phyloP scores from a whole-genome alignment of 30 jellyfish, hydroid and myxozoan species.

The Haliclystus octoradiatus region DNA sequence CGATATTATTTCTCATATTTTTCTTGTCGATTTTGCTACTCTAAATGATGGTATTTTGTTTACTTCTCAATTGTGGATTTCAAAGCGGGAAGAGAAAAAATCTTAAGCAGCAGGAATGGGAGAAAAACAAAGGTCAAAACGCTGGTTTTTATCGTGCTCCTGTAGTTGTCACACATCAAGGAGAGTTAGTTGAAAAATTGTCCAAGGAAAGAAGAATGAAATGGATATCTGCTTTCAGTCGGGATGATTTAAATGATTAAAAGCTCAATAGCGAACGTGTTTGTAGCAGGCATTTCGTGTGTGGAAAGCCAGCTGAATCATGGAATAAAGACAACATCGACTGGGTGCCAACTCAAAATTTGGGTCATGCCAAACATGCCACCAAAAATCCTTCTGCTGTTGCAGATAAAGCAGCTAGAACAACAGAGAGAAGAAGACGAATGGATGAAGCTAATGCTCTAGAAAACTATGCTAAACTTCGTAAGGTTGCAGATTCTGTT shows the following conservation, averaged over 20 bases:
- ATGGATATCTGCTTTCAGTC: conserved; percentile 19
- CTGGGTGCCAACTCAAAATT: conserved; percentile 6
- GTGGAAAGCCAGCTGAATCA: conserved; percentile 12
- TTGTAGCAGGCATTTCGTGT: conserved; percentile 17
- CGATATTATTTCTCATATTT: too few relatives aligned
- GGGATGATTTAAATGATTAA: conserved; percentile 15
- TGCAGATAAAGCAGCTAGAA: conserved; percentile 13
- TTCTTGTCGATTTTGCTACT: too few relatives aligned
- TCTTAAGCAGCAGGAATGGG: neutral
- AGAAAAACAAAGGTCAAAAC: conserved; percentile 6
- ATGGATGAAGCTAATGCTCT: too few relatives aligned
- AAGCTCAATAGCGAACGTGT: conserved; percentile 9
- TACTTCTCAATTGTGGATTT: conserved; percentile 9
- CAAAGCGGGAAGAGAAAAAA: conserved; percentile 1
- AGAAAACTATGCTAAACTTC: too few relatives aligned
- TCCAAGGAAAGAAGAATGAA: conserved; percentile 9
- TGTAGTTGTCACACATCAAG: conserved; percentile 12
- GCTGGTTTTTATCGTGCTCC: conserved; percentile 36
- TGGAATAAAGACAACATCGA: conserved; percentile 8
- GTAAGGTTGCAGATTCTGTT: too few relatives aligned
- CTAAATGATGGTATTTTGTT: conserved; percentile 5
- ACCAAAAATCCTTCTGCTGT: conserved; percentile 3
- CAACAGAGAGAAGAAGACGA: conserved; percentile 3
- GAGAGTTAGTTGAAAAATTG: conserved; percentile 21
- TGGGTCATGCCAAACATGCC: conserved; percentile 1